These are phyloP conservation scores for Harpagus bidentatus DNA, from an alignment of 2,113 vertebrate species.

Conservation along the genomic window DNA sequence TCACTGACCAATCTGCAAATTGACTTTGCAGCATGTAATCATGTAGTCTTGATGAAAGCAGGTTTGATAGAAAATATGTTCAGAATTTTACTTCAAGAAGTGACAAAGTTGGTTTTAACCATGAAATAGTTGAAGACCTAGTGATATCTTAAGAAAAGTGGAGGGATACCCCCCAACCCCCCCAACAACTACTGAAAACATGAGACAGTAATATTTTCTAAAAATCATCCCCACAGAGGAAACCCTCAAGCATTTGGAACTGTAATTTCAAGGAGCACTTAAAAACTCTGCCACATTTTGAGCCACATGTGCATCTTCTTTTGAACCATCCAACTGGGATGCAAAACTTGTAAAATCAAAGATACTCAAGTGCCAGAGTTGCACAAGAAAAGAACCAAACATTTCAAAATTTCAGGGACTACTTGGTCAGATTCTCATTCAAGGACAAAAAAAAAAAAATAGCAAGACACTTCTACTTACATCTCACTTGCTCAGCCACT, in stretches of 20 bases:
- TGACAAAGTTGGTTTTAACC: neutral
- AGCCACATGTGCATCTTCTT: neutral
- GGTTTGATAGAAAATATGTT: neutral
- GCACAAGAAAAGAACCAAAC: neutral
- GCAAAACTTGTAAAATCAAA: neutral
- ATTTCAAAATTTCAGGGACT: neutral
- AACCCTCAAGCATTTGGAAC: neutral
- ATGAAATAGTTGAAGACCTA: neutral
- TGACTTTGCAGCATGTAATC: no score
- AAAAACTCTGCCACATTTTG: neutral
- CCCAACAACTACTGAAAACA: neutral
- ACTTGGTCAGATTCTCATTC: neutral
- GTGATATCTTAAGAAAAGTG: neutral
- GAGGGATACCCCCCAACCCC: neutral
- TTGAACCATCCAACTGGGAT: neutral
- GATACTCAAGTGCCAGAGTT: rapidly evolving
- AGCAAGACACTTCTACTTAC: neutral
- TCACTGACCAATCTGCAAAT: neutral
- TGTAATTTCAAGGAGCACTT: neutral
- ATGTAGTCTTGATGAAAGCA: neutral
- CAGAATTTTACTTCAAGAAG: neutral
- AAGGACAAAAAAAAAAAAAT: neutral
- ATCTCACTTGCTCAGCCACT: neutral
- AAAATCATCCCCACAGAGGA: neutral
- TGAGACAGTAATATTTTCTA: neutral